Base-by-base conservation (phyloP, 2,888 invertebrate genomes). In the Cristatella mucedo region DNA sequence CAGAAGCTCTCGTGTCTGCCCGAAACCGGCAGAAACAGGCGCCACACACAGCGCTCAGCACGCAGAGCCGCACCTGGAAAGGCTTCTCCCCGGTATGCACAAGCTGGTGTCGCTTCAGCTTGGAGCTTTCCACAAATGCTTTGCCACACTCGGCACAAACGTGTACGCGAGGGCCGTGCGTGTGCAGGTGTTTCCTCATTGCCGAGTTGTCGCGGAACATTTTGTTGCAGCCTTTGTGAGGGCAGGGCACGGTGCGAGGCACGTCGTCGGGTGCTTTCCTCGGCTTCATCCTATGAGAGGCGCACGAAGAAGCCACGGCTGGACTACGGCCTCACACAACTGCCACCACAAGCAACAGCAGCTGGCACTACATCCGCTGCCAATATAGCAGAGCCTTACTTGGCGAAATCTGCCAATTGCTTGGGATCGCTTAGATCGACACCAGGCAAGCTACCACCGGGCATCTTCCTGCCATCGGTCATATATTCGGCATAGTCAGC, bases 31-130 rank as follows among this genome's bases (percentile, higher is more conserved):
- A n/a, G n/a, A n/a, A n/a, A n/a, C n/a, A n/a, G n/a, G n/a, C n/a
- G n/a, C n/a, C n/a, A 26, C 26, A n/a, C 9, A 26, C 11, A n/a
- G 26, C n/a, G 9, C 26, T 26, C n/a, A 26, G 26, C n/a, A n/a
- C n/a, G 26, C 11, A n/a, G 16, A 31, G n/a, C n/a, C 13, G 49
- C 50, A 74, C 73, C 68, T 89, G 87, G 66, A 91, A 93, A 0
- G 91, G 91, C 61, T 93, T 93, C 66, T 93, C 93, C 1, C 93
- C 93, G 0, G 93, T 93, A 61, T 95, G 93, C 0, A 93, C 93
- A 37, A 93, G 69, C 63, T 93, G 91, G 63, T 95, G 93, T 40
- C 93, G 73, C 67, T 91, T 91, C 50, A 93, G 70, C 67, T 93
- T 93, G 1, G 87, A 89, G 62, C 86, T 87, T 65, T 93, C 93